Evolutionary conservation across 2,797 vertebrate genomes (phyloP), one percentile per base, ranked within the genome.

Genomic region (Odontamblyopus lacepedii): DNA sequence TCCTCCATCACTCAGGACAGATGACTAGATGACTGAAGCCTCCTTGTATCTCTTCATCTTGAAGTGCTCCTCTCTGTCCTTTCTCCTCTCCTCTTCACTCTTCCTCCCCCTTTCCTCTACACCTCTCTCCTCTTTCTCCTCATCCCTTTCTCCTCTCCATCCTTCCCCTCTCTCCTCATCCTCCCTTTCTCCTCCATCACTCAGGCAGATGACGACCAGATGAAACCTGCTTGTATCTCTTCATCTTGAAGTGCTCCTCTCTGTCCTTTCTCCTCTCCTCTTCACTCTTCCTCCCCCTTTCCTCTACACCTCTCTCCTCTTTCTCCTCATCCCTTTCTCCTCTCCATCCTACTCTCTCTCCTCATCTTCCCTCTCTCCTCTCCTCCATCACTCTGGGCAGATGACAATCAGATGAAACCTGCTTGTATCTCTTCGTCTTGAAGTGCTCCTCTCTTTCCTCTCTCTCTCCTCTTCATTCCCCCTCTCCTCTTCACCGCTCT

Each of bases 381-480:
- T 35, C 32, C 6, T 35, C 32, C 38, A 87, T 41, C 38, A 41
- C 72, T 89, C 82, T 86, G 7, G 1, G 56, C 67, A 82, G 84
- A 85, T 76, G 84, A 82, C 75, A 76, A 80, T 82, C 79, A 85
- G 84, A 82, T 88, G 83, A 90, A 83, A 83, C 75, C 82, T 83
- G 8, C 9, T 41, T 41, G 38, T 2, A 12, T 41, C 38, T 11
- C 38, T 41, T 41, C 16, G 19, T 51, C 50, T 12, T 51, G 18
- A 5, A 16, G 50, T 51, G 15, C 13, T 51, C 50, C 6, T 35
- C 32, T 32, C 30, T 4, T 7, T 53, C 18, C 50, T 19, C 50
- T 6, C 15, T 1, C 74, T 76, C 87, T 91, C 35, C 4, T 11
- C 23, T 26, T 35, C 70, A 69, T 7, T 18, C 4, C 29, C 67